These are phyloP conservation scores for Lagopus muta DNA, from an alignment of 2,113 vertebrate species.

Conservation along the genomic window DNA sequence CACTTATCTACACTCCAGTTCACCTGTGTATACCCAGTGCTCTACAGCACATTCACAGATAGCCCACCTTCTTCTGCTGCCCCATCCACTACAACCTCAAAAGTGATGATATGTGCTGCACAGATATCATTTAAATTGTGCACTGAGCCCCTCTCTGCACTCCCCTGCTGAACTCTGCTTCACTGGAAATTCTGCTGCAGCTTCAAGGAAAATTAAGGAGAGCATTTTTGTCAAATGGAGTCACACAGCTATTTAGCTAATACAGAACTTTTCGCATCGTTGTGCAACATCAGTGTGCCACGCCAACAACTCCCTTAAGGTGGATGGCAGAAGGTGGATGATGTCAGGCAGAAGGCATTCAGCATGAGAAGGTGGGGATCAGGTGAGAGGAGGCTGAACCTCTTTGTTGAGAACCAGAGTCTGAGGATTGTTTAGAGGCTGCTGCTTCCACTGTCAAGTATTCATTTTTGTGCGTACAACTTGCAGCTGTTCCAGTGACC, in stretches of 20 bases:
- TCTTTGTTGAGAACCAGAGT: not conserved
- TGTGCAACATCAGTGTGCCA: not conserved
- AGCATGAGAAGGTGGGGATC: not conserved
- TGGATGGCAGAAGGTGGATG: not conserved
- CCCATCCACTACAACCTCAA: not conserved
- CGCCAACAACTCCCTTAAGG: not conserved
- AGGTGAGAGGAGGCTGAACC: not conserved
- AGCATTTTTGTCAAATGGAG: not conserved
- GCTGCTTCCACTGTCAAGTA: not conserved
- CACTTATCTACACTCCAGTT: not conserved
- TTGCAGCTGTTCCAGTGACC: not conserved
- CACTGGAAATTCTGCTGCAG: not conserved
- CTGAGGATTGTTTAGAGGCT: not conserved
- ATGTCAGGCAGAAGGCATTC: not conserved
- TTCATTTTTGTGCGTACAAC: not conserved
- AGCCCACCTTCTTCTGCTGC: not conserved
- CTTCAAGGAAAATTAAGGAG: not conserved
- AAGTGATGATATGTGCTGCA: not conserved
- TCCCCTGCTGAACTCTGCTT: not conserved
- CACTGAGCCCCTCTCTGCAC: not conserved
- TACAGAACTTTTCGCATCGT: not conserved
- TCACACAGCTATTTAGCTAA: not conserved
- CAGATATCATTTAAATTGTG: not conserved
- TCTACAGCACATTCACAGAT: accelerated
- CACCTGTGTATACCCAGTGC: not conserved